Percentiles rank a stretch among this genome's conserved stretches.
Evolutionary conservation across 2,888 invertebrate genomes (phyloP).

Genomic region (Asteroscopus sphinx): DNA sequence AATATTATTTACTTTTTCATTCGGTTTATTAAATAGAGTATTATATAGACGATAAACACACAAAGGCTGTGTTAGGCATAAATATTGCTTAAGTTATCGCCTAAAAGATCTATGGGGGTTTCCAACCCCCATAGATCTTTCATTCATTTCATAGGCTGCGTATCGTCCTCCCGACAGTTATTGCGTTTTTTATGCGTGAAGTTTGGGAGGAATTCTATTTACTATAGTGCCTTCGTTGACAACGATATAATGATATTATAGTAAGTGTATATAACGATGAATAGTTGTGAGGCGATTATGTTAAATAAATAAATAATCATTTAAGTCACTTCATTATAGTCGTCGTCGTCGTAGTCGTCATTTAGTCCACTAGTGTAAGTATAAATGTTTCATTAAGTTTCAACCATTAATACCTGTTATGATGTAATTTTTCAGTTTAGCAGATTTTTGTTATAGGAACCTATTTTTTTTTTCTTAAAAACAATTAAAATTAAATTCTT

Average conservation of each 20-base stretch:
- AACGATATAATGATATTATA: slow-evolving; percentile 69
- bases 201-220: slow-evolving; percentile 77
- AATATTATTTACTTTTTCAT: slow-evolving; percentile 64
- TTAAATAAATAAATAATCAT: too few species aligned
- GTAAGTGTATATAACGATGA: slow-evolving; percentile 44
- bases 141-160: slow-evolving; percentile 65
- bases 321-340: too few species aligned
- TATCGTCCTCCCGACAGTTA: slow-evolving; percentile 80
- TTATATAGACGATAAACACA: slow-evolving; percentile 73
- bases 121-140: too few species aligned
- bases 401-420: too few species aligned
- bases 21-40: slow-evolving; percentile 73
- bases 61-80: slow-evolving; percentile 73
- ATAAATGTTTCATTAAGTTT: too few species aligned
- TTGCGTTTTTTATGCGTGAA: slow-evolving; percentile 80
- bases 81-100: slow-evolving; percentile 78
- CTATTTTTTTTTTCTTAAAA: too few species aligned
- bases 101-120: slow-evolving; percentile 72
- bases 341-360: too few species aligned
- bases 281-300: slow-evolving; percentile 1
- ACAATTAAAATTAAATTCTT: too few species aligned
- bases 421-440: too few species aligned
- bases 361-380: too few species aligned
- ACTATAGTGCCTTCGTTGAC: slow-evolving; percentile 72
- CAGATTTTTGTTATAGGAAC: too few species aligned